Base-by-base conservation (phyloP, 2,888 invertebrate genomes). In the Mycalesis mineus region DNA sequence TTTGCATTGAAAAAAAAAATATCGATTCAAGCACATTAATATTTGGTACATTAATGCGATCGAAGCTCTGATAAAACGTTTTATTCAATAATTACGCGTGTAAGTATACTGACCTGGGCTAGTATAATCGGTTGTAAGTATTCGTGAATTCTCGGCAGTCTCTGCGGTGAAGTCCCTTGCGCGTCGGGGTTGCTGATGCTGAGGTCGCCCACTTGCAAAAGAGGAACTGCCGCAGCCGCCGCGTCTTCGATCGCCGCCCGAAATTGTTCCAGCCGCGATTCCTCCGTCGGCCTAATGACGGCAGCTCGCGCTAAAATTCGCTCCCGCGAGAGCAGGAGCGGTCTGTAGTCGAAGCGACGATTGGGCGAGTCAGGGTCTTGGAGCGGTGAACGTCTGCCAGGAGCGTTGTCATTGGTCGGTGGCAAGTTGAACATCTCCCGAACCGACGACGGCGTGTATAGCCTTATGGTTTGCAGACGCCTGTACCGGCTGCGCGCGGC, bases 151-250 rank as follows among this genome's bases (percentile, higher is more conserved):
- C 87, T 73, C 7, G 85, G 84, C 55, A 84, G 66, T 13, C 85
- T 71, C 42, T 76, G 80, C 11, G 74, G 68, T 42, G 71, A 79
- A 49, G 64, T 71, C 2, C 68, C 72, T 9, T 72, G 77, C 1
- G 67, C 69, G 2, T 81, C 82, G 7, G 69, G 53, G 29, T 55
- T 64, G 31, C 65, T 70, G 28, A 73, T 63, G 11, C 77, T 71
- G n/a, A 91, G 84, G 66, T 93, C 92, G 64, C 92, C 93, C 33
- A 93, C 91, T 66, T 92, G 92, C 68, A 93, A 91, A 9, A 91
- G 77, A 1, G 93, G 93, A 67, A 92, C 86, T 0, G 75, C 75
- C 0, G 82, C 81, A 57, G 80, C 82, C 65, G 80, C 80, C 29
- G 82, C 81, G 58, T 81, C 82, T 65, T 80, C 81, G 28, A 85